Conservation (phyloP, 2,797 vertebrate genomes). For the Macropodus opercularis region DNA sequence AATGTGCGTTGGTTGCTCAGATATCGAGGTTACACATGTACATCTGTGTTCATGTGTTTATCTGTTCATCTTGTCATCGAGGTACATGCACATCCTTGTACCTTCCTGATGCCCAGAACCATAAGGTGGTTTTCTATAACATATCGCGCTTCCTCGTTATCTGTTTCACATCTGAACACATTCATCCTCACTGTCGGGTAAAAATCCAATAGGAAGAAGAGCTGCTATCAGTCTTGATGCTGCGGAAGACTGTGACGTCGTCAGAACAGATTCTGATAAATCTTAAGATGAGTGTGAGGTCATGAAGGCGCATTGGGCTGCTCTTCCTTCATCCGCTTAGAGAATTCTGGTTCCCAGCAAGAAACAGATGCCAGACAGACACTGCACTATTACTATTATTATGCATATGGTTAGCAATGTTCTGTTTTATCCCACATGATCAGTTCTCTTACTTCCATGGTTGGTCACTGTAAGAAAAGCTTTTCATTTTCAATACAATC, state of each 20-base stretch:
- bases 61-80: background rate
- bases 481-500: too few relatives aligned
- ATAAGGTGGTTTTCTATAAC: background rate
- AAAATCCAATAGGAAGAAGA: conserved; percentile 26
- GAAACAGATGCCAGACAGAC: too few relatives aligned
- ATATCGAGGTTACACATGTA: background rate
- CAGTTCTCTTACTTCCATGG: too few relatives aligned
- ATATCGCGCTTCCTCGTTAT: conserved; percentile 14
- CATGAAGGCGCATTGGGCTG: background rate
- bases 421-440: too few relatives aligned
- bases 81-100: background rate
- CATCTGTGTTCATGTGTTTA: background rate
- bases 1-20: background rate
- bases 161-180: conserved; percentile 33
- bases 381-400: too few relatives aligned
- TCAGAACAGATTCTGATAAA: background rate
- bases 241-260: conserved; percentile 7
- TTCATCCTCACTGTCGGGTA: conserved; percentile 29
- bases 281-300: background rate
- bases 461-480: too few relatives aligned
- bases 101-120: background rate
- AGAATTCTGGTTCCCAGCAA: too few relatives aligned
- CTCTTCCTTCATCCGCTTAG: too few relatives aligned
- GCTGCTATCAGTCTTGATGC: conserved; percentile 23
- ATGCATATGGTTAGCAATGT: too few relatives aligned